Evolutionary conservation across 1,140 invertebrate genomes (phyloP).

Genomic region (Melipona quadrifasciata): DNA sequence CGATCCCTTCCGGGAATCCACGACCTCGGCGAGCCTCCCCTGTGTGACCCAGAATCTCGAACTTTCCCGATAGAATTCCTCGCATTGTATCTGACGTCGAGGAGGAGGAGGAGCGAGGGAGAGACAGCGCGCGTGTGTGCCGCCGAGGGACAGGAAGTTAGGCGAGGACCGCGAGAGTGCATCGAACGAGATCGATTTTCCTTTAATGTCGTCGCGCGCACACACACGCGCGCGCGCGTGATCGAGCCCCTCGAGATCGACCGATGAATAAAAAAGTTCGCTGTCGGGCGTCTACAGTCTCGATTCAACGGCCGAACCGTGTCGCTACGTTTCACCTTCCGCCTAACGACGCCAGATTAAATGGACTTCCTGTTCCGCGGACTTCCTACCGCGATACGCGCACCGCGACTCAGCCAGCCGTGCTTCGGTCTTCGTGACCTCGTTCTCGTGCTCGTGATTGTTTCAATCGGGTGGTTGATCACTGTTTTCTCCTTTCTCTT

Average conservation of each 20-base stretch:
- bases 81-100: slow-evolving; percentile 39
- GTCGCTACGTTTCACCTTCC: slow-evolving; percentile 11
- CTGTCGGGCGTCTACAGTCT: slow-evolving; percentile 8
- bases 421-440: slow-evolving; percentile 1
- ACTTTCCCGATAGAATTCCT: slow-evolving; percentile 60
- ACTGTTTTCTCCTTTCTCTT: background rate
- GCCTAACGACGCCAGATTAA: slow-evolving; percentile 25
- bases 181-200: slow-evolving; percentile 57
- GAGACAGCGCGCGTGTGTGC: background rate
- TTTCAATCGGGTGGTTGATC: background rate
- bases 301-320: slow-evolving; percentile 29
- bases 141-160: slow-evolving; percentile 15
- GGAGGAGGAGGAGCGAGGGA: background rate
- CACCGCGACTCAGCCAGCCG: background rate
- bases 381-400: background rate
- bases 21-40: background rate
- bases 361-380: slow-evolving; percentile 31
- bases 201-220: slow-evolving; percentile 38
- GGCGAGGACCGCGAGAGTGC: background rate
- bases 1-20: too few species aligned
- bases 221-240: background rate
- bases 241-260: slow-evolving; percentile 10
- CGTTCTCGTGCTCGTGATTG: background rate
- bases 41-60: slow-evolving; percentile 53
- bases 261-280: slow-evolving; percentile 57